These are phyloP conservation scores for Xestia sexstrigata DNA, from an alignment of 2,888 invertebrate genomes.

Conservation along the genomic window DNA sequence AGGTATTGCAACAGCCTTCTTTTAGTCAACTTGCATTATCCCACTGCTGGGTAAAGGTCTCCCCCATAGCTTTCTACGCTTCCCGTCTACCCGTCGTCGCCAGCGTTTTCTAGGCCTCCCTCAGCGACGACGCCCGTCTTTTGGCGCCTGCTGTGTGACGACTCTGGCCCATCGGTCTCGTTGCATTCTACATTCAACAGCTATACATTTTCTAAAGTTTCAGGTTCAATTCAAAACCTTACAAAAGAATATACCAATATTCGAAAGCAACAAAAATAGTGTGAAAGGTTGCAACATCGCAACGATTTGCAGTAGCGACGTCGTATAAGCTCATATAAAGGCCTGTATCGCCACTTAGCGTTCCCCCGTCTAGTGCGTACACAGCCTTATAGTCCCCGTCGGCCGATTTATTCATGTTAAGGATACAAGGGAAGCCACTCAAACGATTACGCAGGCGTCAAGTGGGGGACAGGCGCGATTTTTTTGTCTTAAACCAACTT, in stretches of 20 bases:
- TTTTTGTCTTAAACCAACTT: slow-evolving; percentile 49
- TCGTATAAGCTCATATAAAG: slow-evolving; percentile 44
- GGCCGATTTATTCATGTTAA: slow-evolving; percentile 76
- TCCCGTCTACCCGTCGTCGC: neutral
- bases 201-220: neutral
- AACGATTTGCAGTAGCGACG: slow-evolving; percentile 12
- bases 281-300: slow-evolving; percentile 17
- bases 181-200: neutral
- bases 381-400: slow-evolving; percentile 51
- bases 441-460: slow-evolving; percentile 67
- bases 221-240: neutral
- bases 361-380: slow-evolving; percentile 22
- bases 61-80: neutral
- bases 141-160: neutral
- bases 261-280: slow-evolving; percentile 1
- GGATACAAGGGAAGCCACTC: slow-evolving; percentile 76
- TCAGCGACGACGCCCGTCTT: neutral
- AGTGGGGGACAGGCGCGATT: slow-evolving; percentile 45
- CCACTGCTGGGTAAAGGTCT: neutral
- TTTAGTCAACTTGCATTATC: neutral
- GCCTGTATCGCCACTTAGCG: slow-evolving; percentile 32
- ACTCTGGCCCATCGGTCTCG: neutral
- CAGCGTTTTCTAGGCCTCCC: neutral
- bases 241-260: neutral
- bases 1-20: neutral